Evolutionary conservation across 2,113 vertebrate genomes (phyloP).

Genomic region (Phyllostomus hastatus): DNA sequence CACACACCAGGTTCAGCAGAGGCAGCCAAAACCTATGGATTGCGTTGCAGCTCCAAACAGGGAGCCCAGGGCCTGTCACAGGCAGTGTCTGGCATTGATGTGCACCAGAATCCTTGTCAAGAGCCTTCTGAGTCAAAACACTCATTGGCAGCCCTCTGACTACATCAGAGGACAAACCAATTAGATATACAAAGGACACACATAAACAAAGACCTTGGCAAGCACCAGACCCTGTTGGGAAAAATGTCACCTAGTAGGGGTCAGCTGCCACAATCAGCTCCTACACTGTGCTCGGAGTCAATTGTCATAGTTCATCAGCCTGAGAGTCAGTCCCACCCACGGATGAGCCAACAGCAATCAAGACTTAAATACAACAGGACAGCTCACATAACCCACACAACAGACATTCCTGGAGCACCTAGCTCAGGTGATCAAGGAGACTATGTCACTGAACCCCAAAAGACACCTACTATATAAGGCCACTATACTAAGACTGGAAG

Average conservation of each 20-base stretch:
- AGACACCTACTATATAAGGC: not conserved
- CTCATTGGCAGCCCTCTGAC: not conserved
- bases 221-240: not conserved
- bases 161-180: not conserved
- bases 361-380: not conserved
- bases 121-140: too few relatives aligned
- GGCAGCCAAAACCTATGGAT: not conserved
- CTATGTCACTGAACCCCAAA: not conserved
- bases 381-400: not conserved
- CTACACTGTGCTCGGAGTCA: not conserved
- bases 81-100: too few relatives aligned
- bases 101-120: not conserved
- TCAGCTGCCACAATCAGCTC: not conserved
- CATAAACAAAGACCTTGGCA: not conserved
- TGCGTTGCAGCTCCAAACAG: not conserved
- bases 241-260: not conserved
- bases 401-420: not conserved
- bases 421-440: not conserved
- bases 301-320: not conserved
- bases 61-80: too few relatives aligned
- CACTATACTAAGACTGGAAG: not conserved
- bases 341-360: not conserved
- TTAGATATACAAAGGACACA: not conserved
- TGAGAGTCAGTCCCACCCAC: not conserved
- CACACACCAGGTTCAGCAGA: not conserved